Base-by-base conservation (phyloP, 1,140 invertebrate species). In the Eriosoma lanigerum region DNA sequence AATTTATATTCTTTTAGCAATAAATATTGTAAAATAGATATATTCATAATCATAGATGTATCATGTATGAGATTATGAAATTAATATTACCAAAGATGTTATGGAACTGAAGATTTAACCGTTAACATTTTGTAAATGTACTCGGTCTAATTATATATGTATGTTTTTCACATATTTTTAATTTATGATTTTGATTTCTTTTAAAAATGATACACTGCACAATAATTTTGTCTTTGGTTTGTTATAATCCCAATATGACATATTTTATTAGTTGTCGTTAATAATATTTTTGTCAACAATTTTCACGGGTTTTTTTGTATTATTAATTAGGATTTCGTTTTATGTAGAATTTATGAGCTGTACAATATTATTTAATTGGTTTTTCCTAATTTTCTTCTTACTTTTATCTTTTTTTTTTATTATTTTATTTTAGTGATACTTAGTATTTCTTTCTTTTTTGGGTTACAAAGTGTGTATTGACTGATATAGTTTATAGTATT, bases 401-500 rank as follows among this genome's bases (percentile, higher is more conserved):
- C 46, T 60, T 29, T 73, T 17, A 32, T 29, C 29, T n/a, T 52
- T 75, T 75, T 32, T 38, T 75, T 72, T 72, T 48, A 24, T 62
- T 76, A 24, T 9, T 48, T 1, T 78, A 44, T 19, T 13, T 58
- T 46, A 78, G 38, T 26, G 15, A 78, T 62, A 78, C 75, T 24
- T 62, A 60, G 54, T 76, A 76, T 76, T 76, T 76, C 19, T 60
- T 76, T 76, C n/a, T 76, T 60, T 62, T 24, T 32, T 0, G 75
- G 56, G 56, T 62, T 62, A 38, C 56, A 78, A 62, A 44, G 75
- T 78, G 75, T 78, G 75, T 62, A 78, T 62, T 72, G 75, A 78
- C 75, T 78, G 75, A 78, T 76, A 56, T 76, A 76, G 73, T 56
- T 76, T 78, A 78, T 58, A 78, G 54, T 60, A 44, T 78, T 76